Conservation (phyloP, 2,888 invertebrate genomes). For the Petrolisthes cinctipes region DNA sequence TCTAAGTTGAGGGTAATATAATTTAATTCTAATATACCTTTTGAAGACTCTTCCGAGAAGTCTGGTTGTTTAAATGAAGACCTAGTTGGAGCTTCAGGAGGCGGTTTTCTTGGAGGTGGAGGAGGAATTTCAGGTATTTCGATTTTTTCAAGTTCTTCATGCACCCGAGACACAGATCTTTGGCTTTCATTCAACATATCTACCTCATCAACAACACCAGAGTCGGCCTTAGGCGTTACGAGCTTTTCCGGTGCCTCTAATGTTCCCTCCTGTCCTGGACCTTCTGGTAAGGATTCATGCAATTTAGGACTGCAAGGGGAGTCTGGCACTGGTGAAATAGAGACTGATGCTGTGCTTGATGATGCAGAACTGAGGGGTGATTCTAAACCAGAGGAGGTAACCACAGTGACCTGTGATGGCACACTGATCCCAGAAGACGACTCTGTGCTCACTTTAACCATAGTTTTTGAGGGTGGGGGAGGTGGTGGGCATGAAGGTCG, state of each 20-base stretch:
- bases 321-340: not conserved
- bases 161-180: not conserved
- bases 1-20: too few species aligned
- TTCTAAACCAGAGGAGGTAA: not conserved
- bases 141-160: constrained; percentile 32
- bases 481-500: constrained; percentile 23
- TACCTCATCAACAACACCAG: not conserved
- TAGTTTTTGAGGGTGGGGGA: not conserved
- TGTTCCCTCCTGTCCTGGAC: not conserved
- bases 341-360: not conserved
- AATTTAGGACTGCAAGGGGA: not conserved
- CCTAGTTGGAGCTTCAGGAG: not conserved
- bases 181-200: not conserved
- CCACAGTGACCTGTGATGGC: not conserved
- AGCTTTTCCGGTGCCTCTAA: not conserved
- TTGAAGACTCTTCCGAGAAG: not conserved
- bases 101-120: constrained; percentile 26
- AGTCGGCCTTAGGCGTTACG: too few species aligned
- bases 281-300: not conserved
- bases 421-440: not conserved
- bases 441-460: not conserved
- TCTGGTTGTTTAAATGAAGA: not conserved
- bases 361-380: not conserved
- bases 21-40: too few species aligned
- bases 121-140: constrained; percentile 26